Percentiles rank a stretch among this genome's conserved stretches.
Evolutionary conservation across 2,797 vertebrate genomes (phyloP).

Genomic region (Macropus fuliginosus): DNA sequence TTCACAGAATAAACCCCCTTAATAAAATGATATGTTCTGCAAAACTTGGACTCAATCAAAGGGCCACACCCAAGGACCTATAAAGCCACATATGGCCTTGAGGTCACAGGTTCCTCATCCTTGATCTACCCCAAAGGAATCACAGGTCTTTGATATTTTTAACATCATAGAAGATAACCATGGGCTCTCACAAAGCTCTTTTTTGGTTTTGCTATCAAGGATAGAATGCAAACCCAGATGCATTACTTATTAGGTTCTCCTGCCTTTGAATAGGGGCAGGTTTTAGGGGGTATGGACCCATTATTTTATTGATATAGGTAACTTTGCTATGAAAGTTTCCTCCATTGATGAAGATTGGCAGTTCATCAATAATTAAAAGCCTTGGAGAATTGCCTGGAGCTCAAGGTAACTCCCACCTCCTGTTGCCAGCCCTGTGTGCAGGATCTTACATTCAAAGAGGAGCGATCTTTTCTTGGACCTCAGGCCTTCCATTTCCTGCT

Average conservation of each 20-base stretch:
- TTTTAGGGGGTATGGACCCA: neutral
- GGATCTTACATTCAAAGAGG: neutral
- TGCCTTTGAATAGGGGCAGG: neutral
- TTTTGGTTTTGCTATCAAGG: neutral
- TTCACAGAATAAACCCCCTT: too few species aligned
- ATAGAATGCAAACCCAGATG: neutral
- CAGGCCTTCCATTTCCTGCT: neutral
- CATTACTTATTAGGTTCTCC: neutral
- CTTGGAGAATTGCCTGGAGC: neutral
- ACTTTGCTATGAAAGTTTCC: neutral
- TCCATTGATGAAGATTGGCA: neutral
- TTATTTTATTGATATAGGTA: neutral
- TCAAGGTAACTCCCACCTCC: neutral
- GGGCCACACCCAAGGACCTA: too few species aligned
- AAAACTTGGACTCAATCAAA: too few species aligned
- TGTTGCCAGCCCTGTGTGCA: neutral
- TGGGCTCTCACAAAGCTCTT: conserved; percentile 1
- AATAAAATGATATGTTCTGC: neutral
- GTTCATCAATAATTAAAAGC: neutral
- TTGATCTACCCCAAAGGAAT: neutral
- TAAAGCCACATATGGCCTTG: too few species aligned
- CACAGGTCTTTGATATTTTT: neutral
- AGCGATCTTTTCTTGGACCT: neutral
- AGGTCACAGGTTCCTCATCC: too few species aligned
- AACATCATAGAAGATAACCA: neutral